A percentile compares a stretch with the other conserved stretches of the same genome.
These are phyloP conservation scores for Labroides dimidiatus DNA, from an alignment of 2,797 vertebrate species.

Conservation along the genomic window DNA sequence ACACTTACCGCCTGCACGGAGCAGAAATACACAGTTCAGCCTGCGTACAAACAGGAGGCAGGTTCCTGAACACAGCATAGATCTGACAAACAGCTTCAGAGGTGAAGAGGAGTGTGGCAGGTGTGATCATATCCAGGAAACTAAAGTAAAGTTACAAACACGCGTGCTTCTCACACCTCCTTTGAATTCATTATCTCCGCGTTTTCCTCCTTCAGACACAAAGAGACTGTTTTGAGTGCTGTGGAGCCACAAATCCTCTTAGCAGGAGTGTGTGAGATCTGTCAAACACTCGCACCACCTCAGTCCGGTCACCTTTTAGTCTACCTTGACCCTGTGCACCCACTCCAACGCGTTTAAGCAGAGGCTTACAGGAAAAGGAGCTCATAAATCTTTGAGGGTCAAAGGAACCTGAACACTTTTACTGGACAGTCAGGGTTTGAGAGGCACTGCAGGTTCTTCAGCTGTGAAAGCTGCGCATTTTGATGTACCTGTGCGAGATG, in stretches of 20 bases:
- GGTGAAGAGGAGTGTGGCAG: neutral
- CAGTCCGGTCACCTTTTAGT: slow-evolving; percentile 4
- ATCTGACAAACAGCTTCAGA: neutral
- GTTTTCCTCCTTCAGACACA: neutral
- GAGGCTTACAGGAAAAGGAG: slow-evolving; percentile 48
- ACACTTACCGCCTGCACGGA: slow-evolving; percentile 36
- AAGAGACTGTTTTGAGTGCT: slow-evolving; percentile 18
- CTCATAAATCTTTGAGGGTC: slow-evolving; percentile 35
- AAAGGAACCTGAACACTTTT: slow-evolving; percentile 1
- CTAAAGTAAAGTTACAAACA: neutral
- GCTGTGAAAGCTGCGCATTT: slow-evolving; percentile 32
- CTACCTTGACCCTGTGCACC: neutral
- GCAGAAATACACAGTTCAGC: slow-evolving; percentile 17
- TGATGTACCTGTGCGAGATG: slow-evolving; percentile 30
- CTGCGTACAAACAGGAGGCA: slow-evolving; percentile 34
- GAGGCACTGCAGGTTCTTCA: slow-evolving; percentile 3
- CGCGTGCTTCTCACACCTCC: too few species aligned
- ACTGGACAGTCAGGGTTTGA: neutral
- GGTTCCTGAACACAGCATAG: neutral
- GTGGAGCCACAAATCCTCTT: slow-evolving; percentile 69
- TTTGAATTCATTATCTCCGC: neutral
- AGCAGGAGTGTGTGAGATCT: slow-evolving; percentile 54
- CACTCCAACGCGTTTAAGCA: slow-evolving; percentile 40
- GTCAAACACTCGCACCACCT: slow-evolving; percentile 11
- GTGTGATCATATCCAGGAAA: too few species aligned